A percentile compares a stretch with the other conserved stretches of the same genome.
Conservation (phyloP, 2,113 vertebrate species). For the Lepus europaeus region DNA sequence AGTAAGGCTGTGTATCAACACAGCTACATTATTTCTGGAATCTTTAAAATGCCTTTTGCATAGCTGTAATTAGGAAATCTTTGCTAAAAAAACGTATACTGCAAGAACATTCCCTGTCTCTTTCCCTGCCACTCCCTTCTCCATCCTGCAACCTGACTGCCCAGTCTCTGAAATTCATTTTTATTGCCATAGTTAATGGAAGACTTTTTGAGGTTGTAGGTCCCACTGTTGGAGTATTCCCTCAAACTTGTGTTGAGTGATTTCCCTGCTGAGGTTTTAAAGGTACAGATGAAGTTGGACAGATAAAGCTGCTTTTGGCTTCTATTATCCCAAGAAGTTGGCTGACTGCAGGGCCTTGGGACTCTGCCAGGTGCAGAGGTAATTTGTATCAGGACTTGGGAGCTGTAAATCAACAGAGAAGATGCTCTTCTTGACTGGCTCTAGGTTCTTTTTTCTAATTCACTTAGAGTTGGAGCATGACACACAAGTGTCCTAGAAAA, state of each 20-base stretch:
- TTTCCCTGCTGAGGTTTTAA: conserved; percentile 14
- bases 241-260: background rate
- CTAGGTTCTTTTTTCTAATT: conserved; percentile 55
- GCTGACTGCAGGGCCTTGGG: background rate
- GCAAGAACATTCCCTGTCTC: background rate
- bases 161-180: background rate
- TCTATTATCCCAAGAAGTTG: background rate
- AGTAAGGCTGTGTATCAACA: background rate
- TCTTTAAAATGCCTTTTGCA: conserved; percentile 66
- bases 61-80: conserved; percentile 65
- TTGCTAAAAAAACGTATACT: conserved; percentile 51
- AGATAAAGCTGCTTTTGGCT: background rate
- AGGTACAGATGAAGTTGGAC: background rate
- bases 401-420: conserved; percentile 43
- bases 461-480: conserved; percentile 23
- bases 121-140: too few relatives aligned
- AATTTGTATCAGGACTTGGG: conserved; percentile 52
- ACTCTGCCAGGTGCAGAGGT: conserved; percentile 31
- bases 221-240: background rate
- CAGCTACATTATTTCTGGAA: conserved; percentile 66
- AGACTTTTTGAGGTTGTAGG: conserved; percentile 7
- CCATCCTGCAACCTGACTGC: too few relatives aligned
- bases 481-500: background rate
- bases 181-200: conserved; percentile 43
- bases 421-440: background rate